Evolutionary conservation across 1,140 invertebrate genomes (phyloP).

Genomic region (Magallana ariakensis): DNA sequence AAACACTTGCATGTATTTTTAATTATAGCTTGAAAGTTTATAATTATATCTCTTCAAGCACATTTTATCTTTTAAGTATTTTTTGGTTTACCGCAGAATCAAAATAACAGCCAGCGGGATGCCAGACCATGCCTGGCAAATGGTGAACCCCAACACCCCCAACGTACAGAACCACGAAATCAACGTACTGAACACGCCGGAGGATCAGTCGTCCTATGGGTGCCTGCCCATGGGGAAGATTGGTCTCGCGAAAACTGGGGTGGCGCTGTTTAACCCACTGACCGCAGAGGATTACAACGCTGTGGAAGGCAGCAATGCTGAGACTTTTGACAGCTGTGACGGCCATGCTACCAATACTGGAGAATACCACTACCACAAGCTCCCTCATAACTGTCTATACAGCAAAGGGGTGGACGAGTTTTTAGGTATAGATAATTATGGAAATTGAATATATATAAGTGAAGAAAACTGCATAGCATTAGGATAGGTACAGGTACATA

Average conservation of each 20-base stretch:
- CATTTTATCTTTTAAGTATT: no score
- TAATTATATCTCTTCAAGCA: no score
- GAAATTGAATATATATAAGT: no score
- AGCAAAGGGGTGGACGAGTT: constrained; percentile 42
- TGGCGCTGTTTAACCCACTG: constrained; percentile 50
- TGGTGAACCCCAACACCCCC: constrained; percentile 48
- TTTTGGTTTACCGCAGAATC: neutral
- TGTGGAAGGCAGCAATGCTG: constrained; percentile 43
- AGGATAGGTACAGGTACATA: no score
- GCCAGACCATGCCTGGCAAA: constrained; percentile 49
- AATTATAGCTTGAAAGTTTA: no score
- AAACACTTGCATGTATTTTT: no score
- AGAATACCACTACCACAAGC: constrained; percentile 50
- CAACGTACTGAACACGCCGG: constrained; percentile 41
- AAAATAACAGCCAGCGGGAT: constrained; percentile 39
- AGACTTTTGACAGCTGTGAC: constrained; percentile 52
- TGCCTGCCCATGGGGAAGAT: constrained; percentile 49
- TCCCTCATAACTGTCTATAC: constrained; percentile 48
- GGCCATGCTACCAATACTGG: constrained; percentile 39
- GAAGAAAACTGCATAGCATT: no score
- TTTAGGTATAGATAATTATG: constrained; percentile 43
- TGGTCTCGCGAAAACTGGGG: constrained; percentile 48
- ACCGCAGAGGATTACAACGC: constrained; percentile 36
- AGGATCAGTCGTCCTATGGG: neutral
- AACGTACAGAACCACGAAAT: constrained; percentile 42